A percentile compares a stretch with the other conserved stretches of the same genome.
phyloP scores from a whole-genome alignment of 2,113 vertebrate species.

The Caracal caracal region DNA sequence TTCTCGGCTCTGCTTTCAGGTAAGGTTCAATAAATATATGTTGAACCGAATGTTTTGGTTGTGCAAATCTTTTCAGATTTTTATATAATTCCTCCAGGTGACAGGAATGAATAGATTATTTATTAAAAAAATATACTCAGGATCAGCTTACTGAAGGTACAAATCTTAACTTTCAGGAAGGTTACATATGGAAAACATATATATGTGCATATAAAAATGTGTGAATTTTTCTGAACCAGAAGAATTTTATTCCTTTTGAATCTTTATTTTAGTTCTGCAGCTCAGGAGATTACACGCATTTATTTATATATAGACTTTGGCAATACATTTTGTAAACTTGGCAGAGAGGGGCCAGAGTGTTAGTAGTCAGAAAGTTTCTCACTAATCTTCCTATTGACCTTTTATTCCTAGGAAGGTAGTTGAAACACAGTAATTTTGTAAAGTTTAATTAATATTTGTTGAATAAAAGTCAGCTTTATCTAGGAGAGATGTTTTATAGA shows the following conservation, averaged over 20 bases:
- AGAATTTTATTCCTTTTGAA: neutral
- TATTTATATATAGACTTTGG: neutral
- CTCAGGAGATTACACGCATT: neutral
- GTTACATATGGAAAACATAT: neutral
- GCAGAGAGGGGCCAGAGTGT: neutral
- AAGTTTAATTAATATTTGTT: slow-evolving; percentile 1
- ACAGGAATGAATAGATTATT: slow-evolving; percentile 2
- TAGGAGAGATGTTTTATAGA: neutral
- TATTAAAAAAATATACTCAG: slow-evolving; percentile 8
- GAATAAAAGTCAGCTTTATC: neutral
- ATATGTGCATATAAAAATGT: neutral
- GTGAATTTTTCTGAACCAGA: neutral
- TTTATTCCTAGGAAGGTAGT: slow-evolving; percentile 2
- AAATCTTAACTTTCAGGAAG: neutral
- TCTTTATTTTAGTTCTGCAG: slow-evolving; percentile 17
- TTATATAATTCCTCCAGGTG: neutral
- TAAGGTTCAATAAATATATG: neutral
- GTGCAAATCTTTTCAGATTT: slow-evolving; percentile 22
- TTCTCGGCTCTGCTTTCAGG: neutral
- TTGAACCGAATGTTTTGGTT: neutral
- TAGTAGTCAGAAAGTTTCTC: neutral
- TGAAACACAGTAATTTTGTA: neutral
- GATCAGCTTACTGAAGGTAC: neutral
- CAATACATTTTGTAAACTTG: neutral
- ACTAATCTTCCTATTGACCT: neutral